phyloP scores from a whole-genome alignment of 2,113 vertebrate species.

The Mohoua ochrocephala region DNA sequence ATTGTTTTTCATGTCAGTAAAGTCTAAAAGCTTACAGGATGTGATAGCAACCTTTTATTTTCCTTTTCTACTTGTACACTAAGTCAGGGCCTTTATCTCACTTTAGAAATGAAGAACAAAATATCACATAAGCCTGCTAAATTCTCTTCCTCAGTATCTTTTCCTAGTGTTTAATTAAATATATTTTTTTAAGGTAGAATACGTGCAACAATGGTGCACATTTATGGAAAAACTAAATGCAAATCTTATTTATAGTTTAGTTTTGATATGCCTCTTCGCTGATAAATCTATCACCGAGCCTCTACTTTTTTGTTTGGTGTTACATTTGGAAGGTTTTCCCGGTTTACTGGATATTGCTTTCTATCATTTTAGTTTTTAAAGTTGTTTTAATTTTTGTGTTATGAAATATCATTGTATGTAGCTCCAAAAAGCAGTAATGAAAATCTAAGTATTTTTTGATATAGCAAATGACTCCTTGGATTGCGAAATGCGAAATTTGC shows the following conservation, averaged over 20 bases:
- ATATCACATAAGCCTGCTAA: neutral
- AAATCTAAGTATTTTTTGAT: neutral
- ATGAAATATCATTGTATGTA: neutral
- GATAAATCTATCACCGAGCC: neutral
- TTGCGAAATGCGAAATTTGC: no score
- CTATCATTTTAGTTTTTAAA: neutral
- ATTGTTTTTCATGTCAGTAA: neutral
- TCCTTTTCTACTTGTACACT: neutral
- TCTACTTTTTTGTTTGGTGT: neutral
- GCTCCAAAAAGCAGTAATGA: neutral
- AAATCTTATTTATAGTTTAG: neutral
- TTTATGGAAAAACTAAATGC: neutral
- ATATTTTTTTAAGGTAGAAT: neutral
- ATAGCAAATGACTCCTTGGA: neutral
- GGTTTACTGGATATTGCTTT: neutral
- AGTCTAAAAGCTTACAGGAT: neutral
- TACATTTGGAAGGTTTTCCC: neutral
- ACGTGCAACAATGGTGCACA: neutral
- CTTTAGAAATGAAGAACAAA: neutral
- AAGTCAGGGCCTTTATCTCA: neutral
- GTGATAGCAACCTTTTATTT: neutral
- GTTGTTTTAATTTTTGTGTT: neutral
- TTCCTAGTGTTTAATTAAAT: neutral
- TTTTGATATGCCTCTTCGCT: neutral
- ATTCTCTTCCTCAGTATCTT: neutral